Conservation (phyloP, 2,113 vertebrate genomes). For the Nothobranchius kuhntae region DNA sequence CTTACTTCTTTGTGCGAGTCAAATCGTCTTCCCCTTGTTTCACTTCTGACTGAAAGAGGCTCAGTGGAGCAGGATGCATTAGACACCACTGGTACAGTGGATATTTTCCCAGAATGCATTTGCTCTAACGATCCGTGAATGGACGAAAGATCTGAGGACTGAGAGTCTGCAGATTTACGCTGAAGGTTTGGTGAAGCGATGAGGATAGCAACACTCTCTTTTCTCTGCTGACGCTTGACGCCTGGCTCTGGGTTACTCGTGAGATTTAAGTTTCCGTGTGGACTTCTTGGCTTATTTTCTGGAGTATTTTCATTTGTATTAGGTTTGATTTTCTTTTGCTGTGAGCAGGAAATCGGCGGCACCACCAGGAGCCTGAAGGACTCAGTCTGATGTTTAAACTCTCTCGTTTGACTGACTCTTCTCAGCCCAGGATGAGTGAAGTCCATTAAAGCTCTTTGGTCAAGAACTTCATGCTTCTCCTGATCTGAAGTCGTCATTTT, state of each 20-base stretch:
- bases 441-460: constrained; percentile 51
- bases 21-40: constrained; percentile 30
- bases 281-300: constrained; percentile 33
- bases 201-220: constrained; percentile 33
- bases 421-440: constrained; percentile 37
- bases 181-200: constrained; percentile 11
- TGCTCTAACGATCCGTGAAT: constrained; percentile 13
- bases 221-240: constrained; percentile 17
- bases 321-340: constrained; percentile 46
- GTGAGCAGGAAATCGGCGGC: constrained; percentile 25
- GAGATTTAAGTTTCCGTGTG: constrained; percentile 20
- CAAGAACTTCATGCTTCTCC: constrained; percentile 37
- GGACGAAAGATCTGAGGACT: constrained; percentile 12
- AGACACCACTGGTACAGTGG: background rate
- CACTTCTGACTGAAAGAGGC: constrained; percentile 1
- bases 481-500: constrained; percentile 14
- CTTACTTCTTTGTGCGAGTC: constrained; percentile 1
- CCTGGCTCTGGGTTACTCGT: constrained; percentile 32
- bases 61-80: constrained; percentile 17
- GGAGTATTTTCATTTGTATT: constrained; percentile 47
- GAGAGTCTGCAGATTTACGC: constrained; percentile 30
- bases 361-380: constrained; percentile 19
- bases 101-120: constrained; percentile 17
- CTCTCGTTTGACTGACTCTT: constrained; percentile 13
- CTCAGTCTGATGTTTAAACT: constrained; percentile 16